Evolutionary conservation across 1,140 invertebrate genomes (phyloP).

Genomic region (Atta cephalotes): DNA sequence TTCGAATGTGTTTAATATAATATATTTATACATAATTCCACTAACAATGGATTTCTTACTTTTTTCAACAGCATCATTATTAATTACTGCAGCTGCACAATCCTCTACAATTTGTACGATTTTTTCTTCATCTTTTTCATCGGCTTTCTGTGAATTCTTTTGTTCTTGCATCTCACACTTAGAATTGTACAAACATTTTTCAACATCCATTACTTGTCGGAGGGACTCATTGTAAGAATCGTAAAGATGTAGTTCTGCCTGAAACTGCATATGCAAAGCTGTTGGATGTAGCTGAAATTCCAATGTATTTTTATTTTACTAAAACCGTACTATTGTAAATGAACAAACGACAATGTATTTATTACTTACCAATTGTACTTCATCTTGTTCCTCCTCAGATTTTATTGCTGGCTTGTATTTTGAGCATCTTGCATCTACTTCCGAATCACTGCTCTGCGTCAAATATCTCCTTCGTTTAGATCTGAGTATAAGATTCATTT

Average conservation of each 20-base stretch:
- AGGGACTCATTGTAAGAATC: conserved; percentile 84
- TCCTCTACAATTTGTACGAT: not conserved
- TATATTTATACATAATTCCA: not conserved
- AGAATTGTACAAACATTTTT: conserved; percentile 81
- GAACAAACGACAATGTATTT: conserved; percentile 28
- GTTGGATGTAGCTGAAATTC: conserved; percentile 80
- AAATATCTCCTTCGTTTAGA: conserved; percentile 79
- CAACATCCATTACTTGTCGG: conserved; percentile 81
- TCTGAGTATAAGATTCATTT: conserved; percentile 80
- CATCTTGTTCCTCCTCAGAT: conserved; percentile 67
- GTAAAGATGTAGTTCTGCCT: conserved; percentile 84
- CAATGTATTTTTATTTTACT: conserved; percentile 43
- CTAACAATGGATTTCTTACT: conserved; percentile 21
- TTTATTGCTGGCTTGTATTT: conserved; percentile 54
- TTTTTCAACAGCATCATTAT: conserved; percentile 69
- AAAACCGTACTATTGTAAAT: conserved; percentile 19
- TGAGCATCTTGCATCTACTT: conserved; percentile 62
- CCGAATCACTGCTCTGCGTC: conserved; percentile 70
- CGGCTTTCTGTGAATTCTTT: conserved; percentile 76
- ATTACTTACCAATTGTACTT: conserved; percentile 73
- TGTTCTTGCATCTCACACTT: conserved; percentile 75
- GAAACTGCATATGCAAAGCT: conserved; percentile 84
- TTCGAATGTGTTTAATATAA: not conserved
- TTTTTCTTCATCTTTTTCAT: conserved; percentile 67
- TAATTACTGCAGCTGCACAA: conserved; percentile 62